Conservation (phyloP, 2,888 invertebrate genomes). For the Ophion costatus region DNA sequence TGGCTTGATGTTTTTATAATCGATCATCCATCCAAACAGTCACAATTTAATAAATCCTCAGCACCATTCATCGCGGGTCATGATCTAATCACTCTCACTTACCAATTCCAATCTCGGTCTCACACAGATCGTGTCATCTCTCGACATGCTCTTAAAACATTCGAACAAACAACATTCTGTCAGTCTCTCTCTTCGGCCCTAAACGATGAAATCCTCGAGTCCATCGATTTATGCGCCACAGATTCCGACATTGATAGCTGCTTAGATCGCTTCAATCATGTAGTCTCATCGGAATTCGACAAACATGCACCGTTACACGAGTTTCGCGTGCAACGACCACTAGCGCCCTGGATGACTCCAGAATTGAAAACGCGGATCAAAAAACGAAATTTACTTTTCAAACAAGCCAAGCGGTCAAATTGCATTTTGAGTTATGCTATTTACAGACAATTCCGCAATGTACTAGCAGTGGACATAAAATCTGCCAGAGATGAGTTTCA, state of each 20-base stretch:
- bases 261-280: background rate
- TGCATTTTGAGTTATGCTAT: background rate
- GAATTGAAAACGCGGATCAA: background rate
- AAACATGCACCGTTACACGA: background rate
- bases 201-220: background rate
- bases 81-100: background rate
- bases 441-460: background rate
- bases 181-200: background rate
- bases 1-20: conserved; percentile 30
- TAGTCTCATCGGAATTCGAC: background rate
- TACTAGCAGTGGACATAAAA: background rate
- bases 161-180: background rate
- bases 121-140: background rate
- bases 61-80: background rate
- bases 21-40: background rate
- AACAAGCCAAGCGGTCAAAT: background rate
- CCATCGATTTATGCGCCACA: background rate
- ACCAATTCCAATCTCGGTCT: background rate
- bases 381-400: background rate
- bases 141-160: background rate
- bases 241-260: background rate
- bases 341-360: background rate
- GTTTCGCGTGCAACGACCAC: background rate
- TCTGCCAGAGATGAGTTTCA: background rate
- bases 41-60: background rate